Evolutionary conservation across 2,113 vertebrate species (phyloP), one percentile per base, ranked within the genome.

Genomic region (Meleagris gallopavo): DNA sequence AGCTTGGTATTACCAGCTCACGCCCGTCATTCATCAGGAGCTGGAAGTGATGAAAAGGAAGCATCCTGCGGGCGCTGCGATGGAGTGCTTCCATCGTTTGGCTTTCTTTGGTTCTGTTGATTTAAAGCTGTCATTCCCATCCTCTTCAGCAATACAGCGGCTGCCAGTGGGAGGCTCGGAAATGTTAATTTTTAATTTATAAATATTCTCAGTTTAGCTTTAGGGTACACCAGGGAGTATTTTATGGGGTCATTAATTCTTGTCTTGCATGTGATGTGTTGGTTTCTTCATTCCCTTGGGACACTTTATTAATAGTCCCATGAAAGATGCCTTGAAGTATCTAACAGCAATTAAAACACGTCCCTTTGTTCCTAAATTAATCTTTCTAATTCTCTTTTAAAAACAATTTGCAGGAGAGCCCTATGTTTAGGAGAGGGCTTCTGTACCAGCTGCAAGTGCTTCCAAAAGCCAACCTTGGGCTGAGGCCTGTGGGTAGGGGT

Each of bases 81-180:
- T 30, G 13, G 14, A 5, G 27, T 5, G 38, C 32, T 17, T 79
- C 18, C 30, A 27, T 21, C 18, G 19, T 16, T 66, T 57, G 60
- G 19, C 11, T 69, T 10, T 1, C 10, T 13, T 62, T 80, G 21
- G 22, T 9, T 38, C 16, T 40, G 54, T 62, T 75, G 60, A 46
- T 72, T 36, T 19, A 20, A 45, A 64, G 89, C 77, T 66, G 25
- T 58, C 81, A 55, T 66, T 17, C 36, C 52, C 20, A 32, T 41
- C 30, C 57, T 82, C 74, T 82, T 24, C 83, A 74, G 54, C 66
- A 29, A 22, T 38, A 2, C 60, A 76, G 78, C 75, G 94, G 54
- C 71, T 94, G 93, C 87, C 89, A 62, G 95, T 24, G 45, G 93
- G 94, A 92, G 94, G 50, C 55, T 80, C 13, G 67, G 91, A 83